Base-by-base conservation (phyloP, 2,113 vertebrate genomes). In the Bubo scandiacus region DNA sequence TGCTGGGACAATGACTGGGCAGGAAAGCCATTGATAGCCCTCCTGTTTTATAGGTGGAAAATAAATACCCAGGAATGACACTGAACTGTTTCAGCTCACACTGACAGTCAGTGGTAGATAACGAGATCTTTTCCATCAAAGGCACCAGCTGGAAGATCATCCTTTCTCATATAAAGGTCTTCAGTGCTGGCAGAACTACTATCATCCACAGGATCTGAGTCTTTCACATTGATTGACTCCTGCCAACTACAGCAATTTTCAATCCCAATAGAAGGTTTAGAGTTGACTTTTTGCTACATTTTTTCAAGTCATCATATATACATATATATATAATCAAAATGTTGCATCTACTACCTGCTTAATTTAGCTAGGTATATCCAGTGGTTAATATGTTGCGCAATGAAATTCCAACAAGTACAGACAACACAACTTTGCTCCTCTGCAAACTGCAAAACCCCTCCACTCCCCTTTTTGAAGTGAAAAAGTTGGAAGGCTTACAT, bases 381-480 rank as follows among this genome's bases (percentile, higher is more conserved):
- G 47, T 29, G 1, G 0, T 16, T 26, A 83, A 22, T 23, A 22
- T 0, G 0, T 43, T 22, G 21, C 4, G 3, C 45, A 42, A 47
- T 0, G 0, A 62, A 88, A 94, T 86, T 40, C 55, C 45, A 81
- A 3, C 0, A 45, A 49, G 18, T 19, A 62, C 1, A 4, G 22
- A 65, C 20, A 91, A 63, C 19, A 78, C 7, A 71, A 8, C n/a
- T 88, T 61, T 51, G 61, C 15, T 70, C 5, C 15, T 63, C 65
- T 7, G 8, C 16, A 59, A 38, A 17, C n/a, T 65, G 34, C 47
- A 88, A 80, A 93, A 52, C 10, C 12, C 67, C 72, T 8, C 3
- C 15, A 52, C n/a, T 74, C 78, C 19, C 22, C 6, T 40, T 91
- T 66, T 27, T n/a, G 17, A 73, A 32, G 40, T 15, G 63, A 59